These are phyloP conservation scores for Drosophila albomicans DNA, from an alignment of 1,140 invertebrate genomes.

Conservation along the genomic window DNA sequence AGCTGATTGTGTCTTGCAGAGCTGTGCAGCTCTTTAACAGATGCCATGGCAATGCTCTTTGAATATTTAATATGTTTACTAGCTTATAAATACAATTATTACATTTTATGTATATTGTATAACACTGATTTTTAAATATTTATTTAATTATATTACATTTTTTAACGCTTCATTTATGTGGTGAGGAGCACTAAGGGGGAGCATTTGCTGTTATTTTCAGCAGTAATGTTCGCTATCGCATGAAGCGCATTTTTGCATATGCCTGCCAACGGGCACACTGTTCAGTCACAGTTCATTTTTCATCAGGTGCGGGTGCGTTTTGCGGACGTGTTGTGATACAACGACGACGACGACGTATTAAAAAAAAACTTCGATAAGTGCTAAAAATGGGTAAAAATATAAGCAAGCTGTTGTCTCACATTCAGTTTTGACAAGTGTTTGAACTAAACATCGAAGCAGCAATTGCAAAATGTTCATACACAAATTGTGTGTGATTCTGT, in stretches of 20 bases:
- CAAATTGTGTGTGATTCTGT: conserved; percentile 22
- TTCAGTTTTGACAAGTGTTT: conserved; percentile 29
- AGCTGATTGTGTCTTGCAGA: too few relatives aligned
- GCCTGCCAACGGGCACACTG: conserved; percentile 26
- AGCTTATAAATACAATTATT: too few relatives aligned
- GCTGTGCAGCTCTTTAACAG: too few relatives aligned
- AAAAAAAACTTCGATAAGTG: conserved; percentile 57
- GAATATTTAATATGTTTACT: too few relatives aligned
- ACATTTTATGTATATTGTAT: too few relatives aligned
- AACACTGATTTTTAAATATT: too few relatives aligned
- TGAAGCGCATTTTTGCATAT: background rate
- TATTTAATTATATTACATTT: too few relatives aligned
- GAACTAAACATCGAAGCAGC: conserved; percentile 14
- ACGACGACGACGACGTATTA: conserved; percentile 46
- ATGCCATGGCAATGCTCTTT: too few relatives aligned
- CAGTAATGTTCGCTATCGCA: background rate
- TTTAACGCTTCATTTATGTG: too few relatives aligned
- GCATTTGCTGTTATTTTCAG: background rate
- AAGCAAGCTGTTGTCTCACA: conserved; percentile 30
- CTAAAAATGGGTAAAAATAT: conserved; percentile 56
- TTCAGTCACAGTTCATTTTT: conserved; percentile 42
- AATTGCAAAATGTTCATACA: conserved; percentile 3
- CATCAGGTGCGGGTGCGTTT: conserved; percentile 38
- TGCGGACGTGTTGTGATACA: conserved; percentile 33
- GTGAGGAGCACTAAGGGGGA: background rate